Conservation (phyloP, 92 coral and sea anemone genomes). For the Actinernus sp. region DNA sequence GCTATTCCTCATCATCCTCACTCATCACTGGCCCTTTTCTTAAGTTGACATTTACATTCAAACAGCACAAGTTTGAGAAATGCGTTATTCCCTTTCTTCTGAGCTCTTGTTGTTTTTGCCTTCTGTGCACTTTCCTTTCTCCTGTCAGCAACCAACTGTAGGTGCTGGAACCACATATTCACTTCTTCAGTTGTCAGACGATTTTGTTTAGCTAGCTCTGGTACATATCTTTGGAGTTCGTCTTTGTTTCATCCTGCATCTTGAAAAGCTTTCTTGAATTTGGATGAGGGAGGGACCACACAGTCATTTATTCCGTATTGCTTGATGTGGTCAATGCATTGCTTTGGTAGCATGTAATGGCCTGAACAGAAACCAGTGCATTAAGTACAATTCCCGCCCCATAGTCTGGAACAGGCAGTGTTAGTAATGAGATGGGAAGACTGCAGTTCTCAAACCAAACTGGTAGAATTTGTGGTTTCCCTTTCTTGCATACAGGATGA, state of each 20-base stretch:
- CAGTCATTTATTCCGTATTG: slow-evolving; percentile 28
- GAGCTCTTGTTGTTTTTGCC: slow-evolving; percentile 52
- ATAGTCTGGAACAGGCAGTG: too few relatives aligned
- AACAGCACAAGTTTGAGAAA: too few relatives aligned
- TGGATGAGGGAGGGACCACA: slow-evolving; percentile 32
- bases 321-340: slow-evolving; percentile 35
- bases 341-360: slow-evolving; percentile 39
- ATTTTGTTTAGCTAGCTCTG: slow-evolving; percentile 28
- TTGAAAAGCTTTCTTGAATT: slow-evolving; percentile 24
- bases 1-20: slow-evolving; percentile 36
- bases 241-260: neutral
- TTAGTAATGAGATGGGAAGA: slow-evolving; percentile 23
- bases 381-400: slow-evolving; percentile 43
- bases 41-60: too few relatives aligned
- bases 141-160: slow-evolving; percentile 23
- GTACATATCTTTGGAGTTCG: neutral
- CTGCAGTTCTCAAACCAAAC: slow-evolving; percentile 20
- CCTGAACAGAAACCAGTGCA: slow-evolving; percentile 54
- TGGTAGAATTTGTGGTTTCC: neutral
- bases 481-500: slow-evolving; percentile 37
- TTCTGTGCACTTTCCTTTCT: slow-evolving; percentile 38
- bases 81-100: too few relatives aligned
- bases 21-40: too few relatives aligned
- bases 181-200: slow-evolving; percentile 26
- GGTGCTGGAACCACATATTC: slow-evolving; percentile 45